These are phyloP conservation scores for Propithecus perrieri DNA, from an alignment of 2,797 vertebrate species.

Conservation along the genomic window DNA sequence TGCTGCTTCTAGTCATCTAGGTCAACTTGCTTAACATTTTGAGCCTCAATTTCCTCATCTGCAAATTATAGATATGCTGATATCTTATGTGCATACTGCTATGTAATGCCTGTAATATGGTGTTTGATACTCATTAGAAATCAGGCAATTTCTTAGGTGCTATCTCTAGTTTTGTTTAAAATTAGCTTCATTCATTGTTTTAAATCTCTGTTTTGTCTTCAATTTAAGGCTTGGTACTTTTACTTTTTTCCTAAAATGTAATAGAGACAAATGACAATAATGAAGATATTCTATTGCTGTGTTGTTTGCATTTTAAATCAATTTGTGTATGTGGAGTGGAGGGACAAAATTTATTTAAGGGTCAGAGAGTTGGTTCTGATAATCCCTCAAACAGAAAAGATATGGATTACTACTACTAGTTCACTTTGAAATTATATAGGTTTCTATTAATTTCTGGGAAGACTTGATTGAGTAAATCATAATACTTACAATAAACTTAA, in stretches of 20 bases:
- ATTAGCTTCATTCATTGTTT: neutral
- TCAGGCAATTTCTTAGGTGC: neutral
- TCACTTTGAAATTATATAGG: constrained; percentile 58
- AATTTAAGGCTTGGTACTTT: neutral
- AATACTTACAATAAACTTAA: constrained; percentile 11
- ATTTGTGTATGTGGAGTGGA: neutral
- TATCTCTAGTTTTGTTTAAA: neutral
- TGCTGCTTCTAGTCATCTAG: neutral
- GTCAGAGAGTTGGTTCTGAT: neutral
- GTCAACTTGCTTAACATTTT: neutral
- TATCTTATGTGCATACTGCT: neutral
- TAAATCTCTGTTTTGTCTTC: neutral
- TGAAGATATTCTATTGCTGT: neutral
- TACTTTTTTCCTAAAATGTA: neutral
- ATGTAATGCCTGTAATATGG: fast-evolving
- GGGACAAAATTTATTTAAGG: neutral
- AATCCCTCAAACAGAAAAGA: constrained; percentile 17
- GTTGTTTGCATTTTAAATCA: neutral
- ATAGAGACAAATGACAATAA: neutral
- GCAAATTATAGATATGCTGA: neutral
- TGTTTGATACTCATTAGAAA: neutral
- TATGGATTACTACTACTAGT: neutral
- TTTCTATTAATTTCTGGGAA: constrained; percentile 3
- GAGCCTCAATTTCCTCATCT: neutral
- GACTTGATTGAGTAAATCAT: constrained; percentile 31